Conservation (phyloP, 2,888 invertebrate species). For the Diabrotica balteata region DNA sequence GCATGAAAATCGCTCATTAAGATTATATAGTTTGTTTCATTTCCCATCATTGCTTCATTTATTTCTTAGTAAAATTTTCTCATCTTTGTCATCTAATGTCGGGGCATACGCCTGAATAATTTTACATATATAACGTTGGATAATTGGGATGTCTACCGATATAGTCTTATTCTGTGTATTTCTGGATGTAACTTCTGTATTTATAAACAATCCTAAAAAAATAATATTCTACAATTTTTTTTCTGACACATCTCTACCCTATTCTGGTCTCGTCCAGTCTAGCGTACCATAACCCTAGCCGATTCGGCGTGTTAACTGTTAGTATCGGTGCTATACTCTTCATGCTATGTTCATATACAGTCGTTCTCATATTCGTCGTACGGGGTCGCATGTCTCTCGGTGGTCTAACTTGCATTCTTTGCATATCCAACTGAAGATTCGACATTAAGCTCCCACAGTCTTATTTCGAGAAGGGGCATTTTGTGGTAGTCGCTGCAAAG, state of each 20-base stretch:
- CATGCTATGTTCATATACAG: neutral
- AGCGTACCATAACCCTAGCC: neutral
- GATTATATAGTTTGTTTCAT: too few relatives aligned
- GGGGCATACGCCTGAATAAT: too few relatives aligned
- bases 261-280: conserved; percentile 7
- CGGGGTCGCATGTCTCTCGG: conserved; percentile 36
- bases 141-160: too few relatives aligned
- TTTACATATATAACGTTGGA: too few relatives aligned
- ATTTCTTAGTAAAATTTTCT: too few relatives aligned
- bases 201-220: too few relatives aligned
- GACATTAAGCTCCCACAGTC: conserved; percentile 38
- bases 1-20: too few relatives aligned
- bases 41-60: too few relatives aligned
- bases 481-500: conserved; percentile 16
- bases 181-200: too few relatives aligned
- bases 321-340: conserved; percentile 11
- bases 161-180: too few relatives aligned
- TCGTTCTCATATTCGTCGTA: conserved; percentile 12
- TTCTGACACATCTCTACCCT: conserved; percentile 4
- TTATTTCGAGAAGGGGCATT: conserved; percentile 25
- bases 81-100: too few relatives aligned
- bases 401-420: conserved; percentile 48
- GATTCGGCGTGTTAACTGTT: neutral
- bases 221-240: neutral
- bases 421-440: conserved; percentile 43